phyloP scores from a whole-genome alignment of 2,113 vertebrate genomes.

The Theropithecus gelada region DNA sequence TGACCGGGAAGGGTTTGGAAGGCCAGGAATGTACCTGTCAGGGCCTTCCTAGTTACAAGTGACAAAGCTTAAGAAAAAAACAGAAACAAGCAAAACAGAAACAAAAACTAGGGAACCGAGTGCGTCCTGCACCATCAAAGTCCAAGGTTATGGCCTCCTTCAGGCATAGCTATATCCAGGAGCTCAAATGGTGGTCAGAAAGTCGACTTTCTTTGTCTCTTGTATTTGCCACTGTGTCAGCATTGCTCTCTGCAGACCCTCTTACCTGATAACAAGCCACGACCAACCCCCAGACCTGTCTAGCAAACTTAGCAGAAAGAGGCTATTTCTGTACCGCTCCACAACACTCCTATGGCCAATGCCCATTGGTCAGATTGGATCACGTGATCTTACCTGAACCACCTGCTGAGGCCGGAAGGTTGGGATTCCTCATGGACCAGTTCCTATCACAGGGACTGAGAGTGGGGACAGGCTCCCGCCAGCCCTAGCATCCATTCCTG shows the following conservation, averaged over 20 bases:
- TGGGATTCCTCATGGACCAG: neutral
- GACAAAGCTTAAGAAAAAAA: too few species aligned
- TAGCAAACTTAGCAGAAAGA: neutral
- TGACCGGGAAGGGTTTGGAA: conserved; percentile 63
- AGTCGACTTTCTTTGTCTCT: neutral
- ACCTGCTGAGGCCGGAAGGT: too few species aligned
- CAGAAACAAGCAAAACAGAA: neutral
- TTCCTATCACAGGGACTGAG: neutral
- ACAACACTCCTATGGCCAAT: rapidly evolving
- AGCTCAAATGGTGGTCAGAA: neutral
- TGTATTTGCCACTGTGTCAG: neutral
- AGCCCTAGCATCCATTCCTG: rapidly evolving
- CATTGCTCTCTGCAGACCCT: neutral
- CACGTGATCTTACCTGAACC: neutral
- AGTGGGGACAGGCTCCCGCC: rapidly evolving
- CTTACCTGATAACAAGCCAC: neutral
- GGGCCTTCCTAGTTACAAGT: neutral
- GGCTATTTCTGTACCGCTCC: rapidly evolving
- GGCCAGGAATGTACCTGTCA: neutral
- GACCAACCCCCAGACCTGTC: neutral
- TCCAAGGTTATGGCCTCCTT: neutral
- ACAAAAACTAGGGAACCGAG: neutral
- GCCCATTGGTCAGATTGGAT: neutral
- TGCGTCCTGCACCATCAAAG: rapidly evolving
- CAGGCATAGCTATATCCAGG: neutral